phyloP scores from a whole-genome alignment of 2,113 vertebrate genomes.

The Thalassoma bifasciatum region DNA sequence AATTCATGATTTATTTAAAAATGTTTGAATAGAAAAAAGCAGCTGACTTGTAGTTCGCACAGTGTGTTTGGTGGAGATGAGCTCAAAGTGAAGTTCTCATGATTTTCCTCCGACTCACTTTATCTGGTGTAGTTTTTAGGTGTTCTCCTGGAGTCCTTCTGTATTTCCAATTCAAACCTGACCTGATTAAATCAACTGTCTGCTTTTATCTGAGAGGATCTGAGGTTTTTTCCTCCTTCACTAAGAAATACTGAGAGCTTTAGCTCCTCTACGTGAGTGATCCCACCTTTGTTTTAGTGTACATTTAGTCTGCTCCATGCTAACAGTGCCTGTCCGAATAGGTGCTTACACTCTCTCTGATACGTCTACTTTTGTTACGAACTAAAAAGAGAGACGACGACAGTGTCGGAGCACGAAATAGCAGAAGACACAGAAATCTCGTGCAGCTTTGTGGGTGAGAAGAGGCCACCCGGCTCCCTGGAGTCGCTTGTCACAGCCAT shows the following conservation, averaged over 20 bases:
- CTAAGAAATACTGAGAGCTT: constrained; percentile 3
- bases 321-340: neutral
- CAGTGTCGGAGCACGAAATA: constrained; percentile 15
- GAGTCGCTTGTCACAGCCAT: constrained; percentile 53
- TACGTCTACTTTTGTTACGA: neutral
- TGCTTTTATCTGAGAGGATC: neutral
- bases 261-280: neutral
- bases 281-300: neutral
- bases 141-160: neutral
- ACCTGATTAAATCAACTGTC: neutral
- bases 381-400: neutral
- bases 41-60: no score
- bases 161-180: neutral
- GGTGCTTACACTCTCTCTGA: neutral
- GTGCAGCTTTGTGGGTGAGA: constrained; percentile 25
- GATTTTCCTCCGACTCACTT: neutral
- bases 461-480: constrained; percentile 26
- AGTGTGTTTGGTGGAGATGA: no score
- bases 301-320: neutral
- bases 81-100: neutral
- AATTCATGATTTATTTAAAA: no score
- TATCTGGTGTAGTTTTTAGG: neutral
- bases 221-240: neutral
- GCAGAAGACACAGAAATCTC: constrained; percentile 32
- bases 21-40: no score